phyloP scores from a whole-genome alignment of 2,797 vertebrate genomes.

The Melanogrammus aeglefinus region DNA sequence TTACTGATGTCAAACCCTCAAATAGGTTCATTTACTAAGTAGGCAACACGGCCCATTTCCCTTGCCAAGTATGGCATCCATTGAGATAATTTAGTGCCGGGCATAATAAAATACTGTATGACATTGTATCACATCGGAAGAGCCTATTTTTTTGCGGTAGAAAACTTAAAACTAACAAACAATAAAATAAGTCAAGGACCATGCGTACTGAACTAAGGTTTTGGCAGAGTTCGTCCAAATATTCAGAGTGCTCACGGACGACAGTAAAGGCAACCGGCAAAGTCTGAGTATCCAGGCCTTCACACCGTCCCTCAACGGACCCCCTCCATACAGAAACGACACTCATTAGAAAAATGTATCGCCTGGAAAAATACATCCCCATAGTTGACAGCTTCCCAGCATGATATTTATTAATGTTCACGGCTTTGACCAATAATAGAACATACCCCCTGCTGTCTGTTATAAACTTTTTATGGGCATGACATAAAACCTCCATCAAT shows the following conservation, averaged over 20 bases:
- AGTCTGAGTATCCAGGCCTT: background rate
- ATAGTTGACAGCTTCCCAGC: background rate
- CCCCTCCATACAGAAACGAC: background rate
- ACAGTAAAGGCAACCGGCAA: background rate
- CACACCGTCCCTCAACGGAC: background rate
- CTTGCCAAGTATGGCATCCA: too few relatives aligned
- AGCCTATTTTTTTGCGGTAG: background rate
- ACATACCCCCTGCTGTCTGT: background rate
- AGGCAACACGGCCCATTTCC: too few relatives aligned
- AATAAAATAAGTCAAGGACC: background rate
- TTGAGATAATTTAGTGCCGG: too few relatives aligned
- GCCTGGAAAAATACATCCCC: background rate
- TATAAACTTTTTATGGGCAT: background rate
- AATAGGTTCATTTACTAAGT: background rate
- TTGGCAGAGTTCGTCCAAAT: background rate
- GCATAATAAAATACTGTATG: too few relatives aligned
- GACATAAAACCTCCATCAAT: background rate
- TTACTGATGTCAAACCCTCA: background rate
- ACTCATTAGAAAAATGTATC: background rate
- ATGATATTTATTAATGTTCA: background rate
- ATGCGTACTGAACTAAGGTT: background rate
- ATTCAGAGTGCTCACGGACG: background rate
- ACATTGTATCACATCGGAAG: background rate
- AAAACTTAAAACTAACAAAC: background rate
- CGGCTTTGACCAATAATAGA: background rate